A percentile compares a stretch with the other conserved stretches of the same genome.
Conservation (phyloP, 2,797 vertebrate genomes). For the Buphagus erythrorhynchus region DNA sequence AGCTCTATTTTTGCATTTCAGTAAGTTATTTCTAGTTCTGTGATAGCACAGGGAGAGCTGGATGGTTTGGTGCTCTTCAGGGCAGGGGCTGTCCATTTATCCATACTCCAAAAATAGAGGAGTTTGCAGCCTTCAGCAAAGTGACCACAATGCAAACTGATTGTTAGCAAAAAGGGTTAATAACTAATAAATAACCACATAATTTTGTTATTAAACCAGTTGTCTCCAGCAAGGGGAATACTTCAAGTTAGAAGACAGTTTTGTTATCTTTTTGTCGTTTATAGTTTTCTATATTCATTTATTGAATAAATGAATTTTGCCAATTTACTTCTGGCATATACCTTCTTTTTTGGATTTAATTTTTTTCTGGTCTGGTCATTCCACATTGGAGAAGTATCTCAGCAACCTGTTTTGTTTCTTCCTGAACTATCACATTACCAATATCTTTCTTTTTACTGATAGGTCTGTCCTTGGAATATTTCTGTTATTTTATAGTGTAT, state of each 20-base stretch:
- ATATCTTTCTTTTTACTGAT: neutral
- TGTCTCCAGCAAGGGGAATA: neutral
- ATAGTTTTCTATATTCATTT: neutral
- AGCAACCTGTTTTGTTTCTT: neutral
- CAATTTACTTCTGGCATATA: neutral
- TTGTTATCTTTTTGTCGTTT: neutral
- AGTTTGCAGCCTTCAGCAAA: neutral
- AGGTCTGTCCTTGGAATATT: neutral
- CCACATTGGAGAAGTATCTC: neutral
- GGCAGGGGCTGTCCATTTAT: neutral
- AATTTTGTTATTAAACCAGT: neutral
- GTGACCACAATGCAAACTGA: neutral
- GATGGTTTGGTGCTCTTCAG: neutral
- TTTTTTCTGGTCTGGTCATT: neutral
- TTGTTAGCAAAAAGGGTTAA: neutral
- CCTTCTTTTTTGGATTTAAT: neutral
- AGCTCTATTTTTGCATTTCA: neutral
- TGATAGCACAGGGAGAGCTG: neutral
- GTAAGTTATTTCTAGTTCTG: neutral
- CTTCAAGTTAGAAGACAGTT: neutral
- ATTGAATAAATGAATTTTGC: neutral
- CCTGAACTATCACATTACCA: neutral
- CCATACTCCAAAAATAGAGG: rapidly evolving
- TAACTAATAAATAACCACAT: neutral
- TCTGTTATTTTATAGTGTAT: neutral